Evolutionary conservation across 2,888 invertebrate species (phyloP), one percentile per base, ranked within the genome.

Genomic region (Sialis lutaria): DNA sequence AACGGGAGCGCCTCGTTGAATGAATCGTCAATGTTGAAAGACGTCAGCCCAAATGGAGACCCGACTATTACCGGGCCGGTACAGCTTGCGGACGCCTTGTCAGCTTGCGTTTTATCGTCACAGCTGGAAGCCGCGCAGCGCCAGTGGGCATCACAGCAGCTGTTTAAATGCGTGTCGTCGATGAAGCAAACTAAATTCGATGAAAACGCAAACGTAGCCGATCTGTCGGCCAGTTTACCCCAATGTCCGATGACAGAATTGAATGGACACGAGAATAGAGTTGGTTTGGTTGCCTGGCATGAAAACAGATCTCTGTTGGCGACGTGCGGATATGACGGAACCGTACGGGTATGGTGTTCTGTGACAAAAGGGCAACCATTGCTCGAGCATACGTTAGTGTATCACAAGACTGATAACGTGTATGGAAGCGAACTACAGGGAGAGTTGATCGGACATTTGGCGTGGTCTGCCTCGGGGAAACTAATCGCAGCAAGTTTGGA

Each of bases 141-240:
- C 33, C 72, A 75, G 56, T 78, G 77, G 78, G 74, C 77, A 0
- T 67, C 72, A 1, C 70, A 73, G 50, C 75, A 76, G 57, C 60
- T 78, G 50, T 73, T 74, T 55, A 64, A 65, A 53, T 68, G 65
- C 46, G 56, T 73, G 22, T 61, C 68, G 1, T 63, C 63, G 6
- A 62, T 61, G 54, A 57, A 57, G 49, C 47, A 54, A 12, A 58
- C 58, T 30, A 56, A 55, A 9, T 57, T 55, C 35, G 51, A 60
- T n/a, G 68, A 69, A 45, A 60, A 62, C 42, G 54, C 64, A 0
- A 69, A 68, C 55, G 64, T 64, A 53, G 70, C 72, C 4, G 77
- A 77, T 58, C 60, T 75, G 39, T 64, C 67, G 2, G 64, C 64
- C 7, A 64, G 65, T 45, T 55, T 73, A 53, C 58, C 65, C 47